Evolutionary conservation across 2,888 invertebrate species (phyloP).

Genomic region (Apocheima hispidaria): DNA sequence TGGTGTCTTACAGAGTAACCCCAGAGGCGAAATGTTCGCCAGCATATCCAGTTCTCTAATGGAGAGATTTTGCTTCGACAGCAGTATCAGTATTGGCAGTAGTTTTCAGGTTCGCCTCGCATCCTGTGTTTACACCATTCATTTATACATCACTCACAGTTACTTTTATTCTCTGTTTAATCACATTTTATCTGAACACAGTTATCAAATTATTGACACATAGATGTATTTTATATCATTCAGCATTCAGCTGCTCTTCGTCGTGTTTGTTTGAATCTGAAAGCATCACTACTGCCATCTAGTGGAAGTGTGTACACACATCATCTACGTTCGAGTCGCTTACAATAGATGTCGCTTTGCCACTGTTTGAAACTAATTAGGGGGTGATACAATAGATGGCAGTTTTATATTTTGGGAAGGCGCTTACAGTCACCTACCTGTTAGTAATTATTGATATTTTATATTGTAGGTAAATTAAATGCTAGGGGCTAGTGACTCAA

Average conservation of each 20-base stretch:
- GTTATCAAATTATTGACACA: slow-evolving; percentile 23
- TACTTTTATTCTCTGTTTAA: slow-evolving; percentile 39
- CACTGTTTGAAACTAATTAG: slow-evolving; percentile 8
- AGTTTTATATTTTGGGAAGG: background rate
- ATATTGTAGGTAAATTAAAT: background rate
- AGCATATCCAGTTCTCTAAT: slow-evolving; percentile 93
- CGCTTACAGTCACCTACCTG: background rate
- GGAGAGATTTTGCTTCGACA: slow-evolving; percentile 92
- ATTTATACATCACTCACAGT: slow-evolving; percentile 45
- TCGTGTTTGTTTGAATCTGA: slow-evolving; percentile 20
- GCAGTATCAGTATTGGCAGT: slow-evolving; percentile 91
- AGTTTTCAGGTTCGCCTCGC: slow-evolving; percentile 89
- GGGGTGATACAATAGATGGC: slow-evolving; percentile 32
- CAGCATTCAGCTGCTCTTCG: slow-evolving; percentile 29
- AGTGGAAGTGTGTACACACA: slow-evolving; percentile 30
- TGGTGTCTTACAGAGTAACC: slow-evolving; percentile 88
- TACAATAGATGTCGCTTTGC: slow-evolving; percentile 54
- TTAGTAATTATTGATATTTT: too few species aligned
- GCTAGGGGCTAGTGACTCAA: slow-evolving; percentile 10
- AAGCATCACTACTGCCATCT: slow-evolving; percentile 55
- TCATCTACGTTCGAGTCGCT: slow-evolving; percentile 13
- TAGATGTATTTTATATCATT: slow-evolving; percentile 6
- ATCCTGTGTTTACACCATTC: slow-evolving; percentile 61
- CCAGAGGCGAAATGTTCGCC: slow-evolving; percentile 93
- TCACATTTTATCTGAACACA: slow-evolving; percentile 47